Evolutionary conservation across 2,888 invertebrate species (phyloP).

Genomic region (Cheilosia grossa): DNA sequence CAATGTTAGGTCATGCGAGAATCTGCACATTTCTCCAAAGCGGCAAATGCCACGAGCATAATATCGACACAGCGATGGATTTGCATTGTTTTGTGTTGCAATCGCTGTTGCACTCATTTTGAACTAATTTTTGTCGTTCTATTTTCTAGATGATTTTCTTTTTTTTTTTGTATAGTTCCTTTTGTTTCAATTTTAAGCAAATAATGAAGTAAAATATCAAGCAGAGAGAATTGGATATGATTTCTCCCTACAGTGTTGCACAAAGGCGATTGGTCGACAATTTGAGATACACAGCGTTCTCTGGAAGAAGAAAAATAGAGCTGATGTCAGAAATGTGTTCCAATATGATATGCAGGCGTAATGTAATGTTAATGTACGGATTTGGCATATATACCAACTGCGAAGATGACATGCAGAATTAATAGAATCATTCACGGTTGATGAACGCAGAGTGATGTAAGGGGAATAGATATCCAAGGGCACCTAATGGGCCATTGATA

Average conservation of each 20-base stretch:
- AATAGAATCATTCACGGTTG: slow-evolving; percentile 6
- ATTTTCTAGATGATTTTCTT: slow-evolving; percentile 10
- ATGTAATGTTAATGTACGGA: too few species aligned
- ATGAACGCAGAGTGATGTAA: slow-evolving; percentile 29
- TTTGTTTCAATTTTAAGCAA: slow-evolving; percentile 33
- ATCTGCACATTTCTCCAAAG: slow-evolving; percentile 81
- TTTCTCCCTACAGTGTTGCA: slow-evolving; percentile 9
- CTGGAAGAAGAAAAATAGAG: slow-evolving; percentile 20
- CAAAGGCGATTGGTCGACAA: slow-evolving; percentile 11
- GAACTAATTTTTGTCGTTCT: slow-evolving; percentile 24
- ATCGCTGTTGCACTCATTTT: slow-evolving; percentile 79
- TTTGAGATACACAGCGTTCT: slow-evolving; percentile 12
- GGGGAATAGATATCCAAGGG: slow-evolving; percentile 33
- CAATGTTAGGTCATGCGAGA: slow-evolving; percentile 79
- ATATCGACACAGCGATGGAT: slow-evolving; percentile 80
- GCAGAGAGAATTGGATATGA: slow-evolving; percentile 23
- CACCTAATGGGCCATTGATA: slow-evolving; percentile 6
- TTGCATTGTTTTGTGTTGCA: slow-evolving; percentile 62
- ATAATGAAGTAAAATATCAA: slow-evolving; percentile 47
- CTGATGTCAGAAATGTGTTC: too few species aligned
- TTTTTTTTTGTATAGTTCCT: slow-evolving; percentile 15
- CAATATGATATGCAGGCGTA: too few species aligned
- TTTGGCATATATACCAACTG: neutral
- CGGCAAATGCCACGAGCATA: slow-evolving; percentile 81
- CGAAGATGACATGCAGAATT: neutral